These are phyloP conservation scores for Nebria brevicollis DNA, from an alignment of 2,888 invertebrate genomes.

Conservation along the genomic window DNA sequence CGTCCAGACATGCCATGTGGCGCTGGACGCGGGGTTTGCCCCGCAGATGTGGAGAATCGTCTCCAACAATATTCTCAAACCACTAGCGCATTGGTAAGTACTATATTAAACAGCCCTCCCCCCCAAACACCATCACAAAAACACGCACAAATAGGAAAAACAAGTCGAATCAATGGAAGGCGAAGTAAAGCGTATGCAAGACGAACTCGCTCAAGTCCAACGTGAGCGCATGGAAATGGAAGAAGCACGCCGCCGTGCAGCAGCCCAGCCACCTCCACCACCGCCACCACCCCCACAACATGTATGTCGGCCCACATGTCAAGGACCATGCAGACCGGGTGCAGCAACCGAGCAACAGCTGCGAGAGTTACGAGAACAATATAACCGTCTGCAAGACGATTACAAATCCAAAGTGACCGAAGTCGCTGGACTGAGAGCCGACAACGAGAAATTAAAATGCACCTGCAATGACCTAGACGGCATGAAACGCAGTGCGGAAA, in stretches of 20 bases:
- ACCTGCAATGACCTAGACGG: constrained; percentile 60
- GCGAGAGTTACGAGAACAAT: constrained; percentile 69
- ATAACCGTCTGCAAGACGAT: constrained; percentile 72
- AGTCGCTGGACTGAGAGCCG: constrained; percentile 67
- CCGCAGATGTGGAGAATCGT: constrained; percentile 63
- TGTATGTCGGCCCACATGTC: constrained; percentile 51
- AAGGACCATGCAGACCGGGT: constrained; percentile 57
- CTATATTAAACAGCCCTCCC: not conserved
- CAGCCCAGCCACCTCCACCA: constrained; percentile 55
- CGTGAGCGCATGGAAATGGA: constrained; percentile 66
- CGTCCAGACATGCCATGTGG: constrained; percentile 56
- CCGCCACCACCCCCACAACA: constrained; percentile 39
- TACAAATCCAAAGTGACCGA: constrained; percentile 76
- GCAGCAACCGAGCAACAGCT: constrained; percentile 69
- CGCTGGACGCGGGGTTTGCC: constrained; percentile 59
- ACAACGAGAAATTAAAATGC: constrained; percentile 64
- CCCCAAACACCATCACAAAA: not conserved
- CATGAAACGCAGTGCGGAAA: constrained; percentile 68
- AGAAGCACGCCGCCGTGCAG: constrained; percentile 55
- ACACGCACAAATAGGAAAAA: constrained; percentile 64
- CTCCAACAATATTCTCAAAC: constrained; percentile 61
- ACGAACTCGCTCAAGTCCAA: constrained; percentile 65
- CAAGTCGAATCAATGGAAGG: constrained; percentile 70
- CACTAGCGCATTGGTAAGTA: constrained; percentile 61
- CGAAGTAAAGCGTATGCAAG: constrained; percentile 69